Evolutionary conservation across 2,797 vertebrate genomes (phyloP).

Genomic region (Megaceryle alcyon): DNA sequence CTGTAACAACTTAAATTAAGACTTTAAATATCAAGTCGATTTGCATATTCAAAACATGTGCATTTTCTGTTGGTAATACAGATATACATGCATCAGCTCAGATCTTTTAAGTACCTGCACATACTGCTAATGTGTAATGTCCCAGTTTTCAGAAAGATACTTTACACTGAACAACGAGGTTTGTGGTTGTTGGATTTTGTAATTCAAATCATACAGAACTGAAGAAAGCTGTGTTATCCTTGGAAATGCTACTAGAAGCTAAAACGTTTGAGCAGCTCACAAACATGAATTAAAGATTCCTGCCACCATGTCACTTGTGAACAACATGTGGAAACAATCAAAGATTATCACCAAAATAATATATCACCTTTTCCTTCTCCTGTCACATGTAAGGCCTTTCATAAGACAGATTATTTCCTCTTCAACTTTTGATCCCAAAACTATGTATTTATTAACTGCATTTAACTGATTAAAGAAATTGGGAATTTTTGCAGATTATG

Average conservation of each 20-base stretch:
- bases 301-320: not conserved
- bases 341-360: not conserved
- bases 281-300: not conserved
- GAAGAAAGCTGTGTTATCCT: not conserved
- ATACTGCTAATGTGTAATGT: not conserved
- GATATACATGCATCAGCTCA: not conserved
- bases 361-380: not conserved
- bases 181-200: not conserved
- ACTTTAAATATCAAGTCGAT: not conserved
- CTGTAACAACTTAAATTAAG: not conserved
- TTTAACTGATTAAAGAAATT: not conserved
- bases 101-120: not conserved
- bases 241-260: not conserved
- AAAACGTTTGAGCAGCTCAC: not conserved
- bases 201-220: not conserved
- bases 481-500: not conserved
- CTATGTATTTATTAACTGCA: not conserved
- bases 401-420: not conserved
- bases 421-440: not conserved
- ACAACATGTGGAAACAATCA: not conserved
- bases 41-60: not conserved
- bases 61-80: not conserved
- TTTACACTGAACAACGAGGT: not conserved
- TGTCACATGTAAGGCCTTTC: not conserved
- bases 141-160: not conserved